Evolutionary conservation across 2,888 invertebrate genomes (phyloP), one percentile per base, ranked within the genome.

Genomic region (Dione vanillae): DNA sequence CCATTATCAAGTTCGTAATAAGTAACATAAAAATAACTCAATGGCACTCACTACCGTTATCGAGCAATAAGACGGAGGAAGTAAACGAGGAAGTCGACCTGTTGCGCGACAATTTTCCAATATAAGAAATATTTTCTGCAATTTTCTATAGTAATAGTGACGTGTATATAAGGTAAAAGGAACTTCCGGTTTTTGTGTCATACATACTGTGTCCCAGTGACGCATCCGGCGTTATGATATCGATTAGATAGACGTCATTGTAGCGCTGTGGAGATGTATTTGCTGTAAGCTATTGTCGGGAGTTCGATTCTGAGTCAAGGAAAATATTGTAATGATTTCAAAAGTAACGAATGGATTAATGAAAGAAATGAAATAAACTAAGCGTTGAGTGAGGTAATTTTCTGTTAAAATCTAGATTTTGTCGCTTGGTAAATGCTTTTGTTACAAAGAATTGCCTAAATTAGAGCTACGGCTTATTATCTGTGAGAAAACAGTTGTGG

Each of bases 21-120:
- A 20, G 14, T 19, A 19, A 16, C 43, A 45, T 45, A 68, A 64
- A 66, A 64, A 66, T 59, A 54, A 43, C 52, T 59, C 66, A 67
- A 43, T 49, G 62, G 61, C 35, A 65, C 67, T 62, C 45, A 20
- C 58, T 65, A 69, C 72, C 68, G 68, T 70, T 76, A 71, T 72
- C 69, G 65, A 61, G 65, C 62, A 67, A 69, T 67, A 65, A 69
- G 71, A 67, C 66, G 65, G 70, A 80, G 80, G 81, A 82, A 81
- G 80, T 74, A 40, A 74, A 74, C 54, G 59, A 78, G 82, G 79
- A 82, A 83, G 77, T 73, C 62, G 61, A 74, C 77, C 62, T 51
- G 78, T 77, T 75, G 70, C 74, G 76, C 77, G 76, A 76, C 76
- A 78, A 75, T 79, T 78, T 81, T 79, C 80, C 80, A 79, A 80